phyloP scores from a whole-genome alignment of 2,113 vertebrate genomes.

The Heterocephalus glaber region DNA sequence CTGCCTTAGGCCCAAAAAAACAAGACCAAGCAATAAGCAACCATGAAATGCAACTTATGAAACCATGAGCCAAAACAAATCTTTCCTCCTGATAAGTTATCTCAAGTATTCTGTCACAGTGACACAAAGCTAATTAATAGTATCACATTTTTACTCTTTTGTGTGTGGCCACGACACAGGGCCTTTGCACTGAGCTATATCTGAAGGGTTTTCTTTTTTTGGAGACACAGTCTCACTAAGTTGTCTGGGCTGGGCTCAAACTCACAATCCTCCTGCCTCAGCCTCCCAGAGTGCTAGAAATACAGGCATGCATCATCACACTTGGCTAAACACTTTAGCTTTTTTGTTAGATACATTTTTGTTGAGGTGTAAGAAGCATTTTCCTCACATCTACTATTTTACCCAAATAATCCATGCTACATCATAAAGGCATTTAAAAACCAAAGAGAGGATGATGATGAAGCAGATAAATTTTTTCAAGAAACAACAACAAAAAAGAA shows the following conservation, averaged over 20 bases:
- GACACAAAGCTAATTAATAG: neutral
- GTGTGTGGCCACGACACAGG: neutral
- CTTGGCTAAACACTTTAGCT: neutral
- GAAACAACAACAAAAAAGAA: neutral
- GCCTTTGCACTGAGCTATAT: neutral
- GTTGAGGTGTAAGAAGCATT: neutral
- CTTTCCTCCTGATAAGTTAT: neutral
- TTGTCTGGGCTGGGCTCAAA: neutral
- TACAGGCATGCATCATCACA: neutral
- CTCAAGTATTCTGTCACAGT: neutral
- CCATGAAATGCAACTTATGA: neutral
- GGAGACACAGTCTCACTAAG: neutral
- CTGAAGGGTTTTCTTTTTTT: neutral
- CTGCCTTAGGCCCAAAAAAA: neutral
- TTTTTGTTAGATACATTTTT: neutral
- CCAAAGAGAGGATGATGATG: neutral
- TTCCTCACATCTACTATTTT: neutral
- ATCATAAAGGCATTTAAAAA: constrained; percentile 45
- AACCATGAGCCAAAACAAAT: neutral
- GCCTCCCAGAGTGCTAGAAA: neutral
- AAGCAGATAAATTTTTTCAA: neutral
- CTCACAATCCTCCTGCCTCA: neutral
- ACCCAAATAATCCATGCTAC: neutral
- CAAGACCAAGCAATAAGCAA: neutral
- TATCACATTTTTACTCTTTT: neutral